A percentile compares a stretch with the other conserved stretches of the same genome.
Evolutionary conservation across 1,140 invertebrate species (phyloP).

Genomic region (Drosophila elegans): DNA sequence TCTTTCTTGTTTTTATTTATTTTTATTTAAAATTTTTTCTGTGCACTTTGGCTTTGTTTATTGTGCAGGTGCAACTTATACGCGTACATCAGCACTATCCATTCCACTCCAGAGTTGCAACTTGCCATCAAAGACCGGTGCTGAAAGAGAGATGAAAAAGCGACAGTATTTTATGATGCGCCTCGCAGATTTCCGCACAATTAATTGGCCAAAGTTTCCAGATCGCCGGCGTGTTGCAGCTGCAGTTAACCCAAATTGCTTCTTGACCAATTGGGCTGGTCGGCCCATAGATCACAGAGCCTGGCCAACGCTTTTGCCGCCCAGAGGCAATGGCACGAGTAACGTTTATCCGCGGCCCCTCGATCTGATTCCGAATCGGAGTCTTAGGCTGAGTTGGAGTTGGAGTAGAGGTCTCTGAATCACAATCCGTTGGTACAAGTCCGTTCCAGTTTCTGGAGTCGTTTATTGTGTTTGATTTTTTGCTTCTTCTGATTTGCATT

Average conservation of each 20-base stretch:
- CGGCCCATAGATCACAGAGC: conserved; percentile 43
- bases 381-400: background rate
- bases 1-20: background rate
- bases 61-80: conserved; percentile 20
- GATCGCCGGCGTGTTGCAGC: conserved; percentile 52
- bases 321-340: conserved; percentile 65
- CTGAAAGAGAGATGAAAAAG: conserved; percentile 56
- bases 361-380: conserved; percentile 12
- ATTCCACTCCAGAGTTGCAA: conserved; percentile 12
- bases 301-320: conserved; percentile 10
- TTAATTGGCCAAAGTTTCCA: conserved; percentile 53
- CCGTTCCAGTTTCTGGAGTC: conserved; percentile 56
- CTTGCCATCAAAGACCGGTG: conserved; percentile 16
- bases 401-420: conserved; percentile 12
- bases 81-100: background rate
- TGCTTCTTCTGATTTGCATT: conserved; percentile 62
- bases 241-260: conserved; percentile 78
- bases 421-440: conserved; percentile 2
- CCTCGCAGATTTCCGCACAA: conserved; percentile 61
- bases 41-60: conserved; percentile 19
- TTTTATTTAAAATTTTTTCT: background rate
- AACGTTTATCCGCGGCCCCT: conserved; percentile 45
- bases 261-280: conserved; percentile 51
- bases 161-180: conserved; percentile 73
- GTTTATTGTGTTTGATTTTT: conserved; percentile 25